phyloP scores from a whole-genome alignment of 2,797 vertebrate species.

The Lutjanus argentimaculatus region DNA sequence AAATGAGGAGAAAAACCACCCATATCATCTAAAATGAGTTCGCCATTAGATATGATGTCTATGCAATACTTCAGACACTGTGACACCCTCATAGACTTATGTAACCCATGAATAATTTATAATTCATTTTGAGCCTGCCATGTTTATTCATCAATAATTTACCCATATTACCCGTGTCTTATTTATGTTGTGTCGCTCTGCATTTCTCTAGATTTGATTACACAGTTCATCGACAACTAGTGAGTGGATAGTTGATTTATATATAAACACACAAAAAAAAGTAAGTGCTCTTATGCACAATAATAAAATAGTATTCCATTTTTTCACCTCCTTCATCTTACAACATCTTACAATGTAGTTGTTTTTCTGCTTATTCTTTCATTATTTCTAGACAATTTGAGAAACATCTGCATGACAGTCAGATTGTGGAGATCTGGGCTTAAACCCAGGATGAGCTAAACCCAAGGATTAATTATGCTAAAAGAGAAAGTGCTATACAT shows the following conservation, averaged over 20 bases:
- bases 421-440: neutral
- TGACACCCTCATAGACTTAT: constrained; percentile 57
- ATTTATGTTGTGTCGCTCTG: constrained; percentile 59
- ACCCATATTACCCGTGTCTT: constrained; percentile 59
- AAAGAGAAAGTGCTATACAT: no score
- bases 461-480: neutral
- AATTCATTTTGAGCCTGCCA: constrained; percentile 68
- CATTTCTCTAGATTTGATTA: constrained; percentile 60
- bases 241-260: constrained; percentile 47
- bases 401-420: neutral
- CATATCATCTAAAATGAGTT: constrained; percentile 52
- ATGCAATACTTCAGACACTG: constrained; percentile 59
- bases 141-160: constrained; percentile 76
- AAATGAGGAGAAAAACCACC: constrained; percentile 24
- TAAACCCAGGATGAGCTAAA: neutral
- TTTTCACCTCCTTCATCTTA: neutral
- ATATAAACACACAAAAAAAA: constrained; percentile 33
- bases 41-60: constrained; percentile 50
- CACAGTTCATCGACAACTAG: constrained; percentile 42
- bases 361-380: constrained; percentile 1
- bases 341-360: neutral
- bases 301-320: constrained; percentile 1
- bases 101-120: constrained; percentile 75
- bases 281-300: neutral
- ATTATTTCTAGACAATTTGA: constrained; percentile 8